These are phyloP conservation scores for Poecilobothrus nobilitatus DNA, from an alignment of 2,888 invertebrate species.

Conservation along the genomic window DNA sequence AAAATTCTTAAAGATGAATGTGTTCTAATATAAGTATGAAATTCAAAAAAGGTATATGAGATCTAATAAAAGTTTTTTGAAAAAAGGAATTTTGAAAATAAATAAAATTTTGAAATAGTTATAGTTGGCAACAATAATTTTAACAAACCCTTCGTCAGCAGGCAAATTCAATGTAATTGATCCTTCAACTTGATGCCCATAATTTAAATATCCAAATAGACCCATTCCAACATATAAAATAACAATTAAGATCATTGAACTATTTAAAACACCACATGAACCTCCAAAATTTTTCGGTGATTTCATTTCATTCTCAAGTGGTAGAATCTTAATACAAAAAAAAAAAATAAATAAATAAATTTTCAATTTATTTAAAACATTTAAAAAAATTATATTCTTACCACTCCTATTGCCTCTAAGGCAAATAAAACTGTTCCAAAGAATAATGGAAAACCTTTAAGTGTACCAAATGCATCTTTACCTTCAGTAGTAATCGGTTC, in stretches of 20 bases:
- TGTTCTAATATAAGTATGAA: too few relatives aligned
- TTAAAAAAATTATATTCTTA: constrained; percentile 44
- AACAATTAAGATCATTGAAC: constrained; percentile 72
- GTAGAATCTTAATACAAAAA: constrained; percentile 59
- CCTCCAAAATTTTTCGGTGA: constrained; percentile 73
- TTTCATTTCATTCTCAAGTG: constrained; percentile 91
- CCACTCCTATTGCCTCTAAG: constrained; percentile 88
- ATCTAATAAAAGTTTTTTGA: too few relatives aligned
- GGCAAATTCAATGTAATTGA: constrained; percentile 84
- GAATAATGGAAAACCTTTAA: constrained; percentile 74
- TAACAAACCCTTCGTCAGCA: constrained; percentile 49
- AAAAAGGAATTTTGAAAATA: too few relatives aligned
- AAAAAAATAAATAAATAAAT: constrained; percentile 19
- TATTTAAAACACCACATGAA: constrained; percentile 73
- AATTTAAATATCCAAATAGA: constrained; percentile 82
- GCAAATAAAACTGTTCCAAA: constrained; percentile 95
- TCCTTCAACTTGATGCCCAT: constrained; percentile 61
- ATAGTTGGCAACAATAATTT: too few relatives aligned
- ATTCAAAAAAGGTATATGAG: too few relatives aligned
- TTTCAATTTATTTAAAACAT: neutral
- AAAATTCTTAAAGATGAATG: too few relatives aligned
- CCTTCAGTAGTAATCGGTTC: constrained; percentile 57
- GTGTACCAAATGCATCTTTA: constrained; percentile 54
- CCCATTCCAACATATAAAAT: constrained; percentile 81
- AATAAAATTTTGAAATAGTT: too few relatives aligned